These are phyloP conservation scores for Sciurus vulgaris DNA, from an alignment of 2,797 vertebrate genomes.

Conservation along the genomic window DNA sequence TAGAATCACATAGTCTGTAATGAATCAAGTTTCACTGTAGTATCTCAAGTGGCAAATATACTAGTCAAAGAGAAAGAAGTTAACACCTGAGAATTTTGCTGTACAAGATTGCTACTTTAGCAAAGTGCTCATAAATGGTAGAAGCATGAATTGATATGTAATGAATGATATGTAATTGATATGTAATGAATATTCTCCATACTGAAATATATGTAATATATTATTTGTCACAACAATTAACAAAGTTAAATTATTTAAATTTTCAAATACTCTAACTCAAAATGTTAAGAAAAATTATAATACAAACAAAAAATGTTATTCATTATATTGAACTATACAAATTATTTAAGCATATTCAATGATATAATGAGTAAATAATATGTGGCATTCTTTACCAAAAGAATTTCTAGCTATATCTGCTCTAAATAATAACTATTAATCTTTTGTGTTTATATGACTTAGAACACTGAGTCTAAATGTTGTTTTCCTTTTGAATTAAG, in stretches of 20 bases:
- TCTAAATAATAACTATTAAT: neutral
- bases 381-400: neutral
- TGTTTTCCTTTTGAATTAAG: neutral
- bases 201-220: neutral
- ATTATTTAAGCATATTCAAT: neutral
- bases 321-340: neutral
- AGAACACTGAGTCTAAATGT: neutral
- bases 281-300: constrained; percentile 10
- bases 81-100: constrained; percentile 28
- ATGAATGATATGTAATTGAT: too few relatives aligned
- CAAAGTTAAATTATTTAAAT: neutral
- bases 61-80: neutral
- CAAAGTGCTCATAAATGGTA: neutral
- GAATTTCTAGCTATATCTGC: neutral
- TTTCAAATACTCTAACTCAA: neutral
- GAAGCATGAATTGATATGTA: neutral
- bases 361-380: neutral
- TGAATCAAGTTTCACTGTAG: neutral
- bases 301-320: neutral
- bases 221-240: neutral
- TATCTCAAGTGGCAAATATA: neutral
- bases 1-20: neutral
- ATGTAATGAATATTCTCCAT: neutral
- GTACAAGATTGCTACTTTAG: neutral
- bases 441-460: neutral